Percentiles rank a stretch among this genome's conserved stretches.
Evolutionary conservation across 2,888 invertebrate species (phyloP).

Genomic region (Troides oblongomaculatus): DNA sequence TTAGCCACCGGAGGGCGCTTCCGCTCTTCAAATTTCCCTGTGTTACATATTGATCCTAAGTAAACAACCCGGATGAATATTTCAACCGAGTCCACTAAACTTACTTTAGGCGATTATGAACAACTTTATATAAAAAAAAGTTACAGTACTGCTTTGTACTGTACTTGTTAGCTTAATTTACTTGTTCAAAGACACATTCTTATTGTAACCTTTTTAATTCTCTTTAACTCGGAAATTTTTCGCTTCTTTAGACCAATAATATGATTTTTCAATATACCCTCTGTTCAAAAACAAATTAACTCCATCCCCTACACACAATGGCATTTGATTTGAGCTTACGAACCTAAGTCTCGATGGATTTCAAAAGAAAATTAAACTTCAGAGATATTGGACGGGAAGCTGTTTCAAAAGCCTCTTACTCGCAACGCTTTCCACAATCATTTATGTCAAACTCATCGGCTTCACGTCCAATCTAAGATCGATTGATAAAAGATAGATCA

Average conservation of each 20-base stretch:
- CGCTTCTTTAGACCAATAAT: background rate
- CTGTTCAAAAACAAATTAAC: background rate
- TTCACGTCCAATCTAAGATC: background rate
- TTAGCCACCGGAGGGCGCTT: background rate
- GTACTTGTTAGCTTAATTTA: too few relatives aligned
- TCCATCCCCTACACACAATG: constrained; percentile 4
- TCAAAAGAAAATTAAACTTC: constrained; percentile 24
- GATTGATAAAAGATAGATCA: background rate
- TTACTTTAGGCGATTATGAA: background rate
- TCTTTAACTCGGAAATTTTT: background rate
- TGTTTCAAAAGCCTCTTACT: constrained; percentile 12
- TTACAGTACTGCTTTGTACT: too few relatives aligned
- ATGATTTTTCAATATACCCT: background rate
- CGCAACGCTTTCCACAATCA: constrained; percentile 4
- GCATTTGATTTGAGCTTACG: constrained; percentile 15
- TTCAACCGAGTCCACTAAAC: background rate
- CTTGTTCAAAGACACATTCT: too few relatives aligned
- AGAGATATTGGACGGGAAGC: constrained; percentile 11
- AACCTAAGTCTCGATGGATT: constrained; percentile 11
- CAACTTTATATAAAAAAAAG: background rate
- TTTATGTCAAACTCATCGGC: constrained; percentile 1
- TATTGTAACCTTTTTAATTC: too few relatives aligned
- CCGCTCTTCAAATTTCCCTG: background rate
- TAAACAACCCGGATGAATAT: constrained; percentile 4
- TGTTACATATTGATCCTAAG: constrained; percentile 11